Percentiles rank a stretch among this genome's conserved stretches.
phyloP scores from a whole-genome alignment of 37 sponge, comb jelly and placozoan genomes.

The Aplysina aerophoba region DNA sequence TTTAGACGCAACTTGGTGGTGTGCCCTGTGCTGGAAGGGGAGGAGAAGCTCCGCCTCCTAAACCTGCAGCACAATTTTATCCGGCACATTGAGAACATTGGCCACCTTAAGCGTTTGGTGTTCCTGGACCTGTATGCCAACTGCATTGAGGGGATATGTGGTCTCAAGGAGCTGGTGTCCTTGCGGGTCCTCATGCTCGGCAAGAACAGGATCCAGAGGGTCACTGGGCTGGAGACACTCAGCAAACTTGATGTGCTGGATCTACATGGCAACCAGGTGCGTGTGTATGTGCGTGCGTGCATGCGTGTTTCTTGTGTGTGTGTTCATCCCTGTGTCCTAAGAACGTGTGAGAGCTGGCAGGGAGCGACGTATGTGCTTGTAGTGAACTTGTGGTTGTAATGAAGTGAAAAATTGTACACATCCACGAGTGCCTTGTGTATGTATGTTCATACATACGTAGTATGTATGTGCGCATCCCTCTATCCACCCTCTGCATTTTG shows the following conservation, averaged over 20 bases:
- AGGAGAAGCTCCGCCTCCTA: slow-evolving; percentile 83
- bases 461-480: too few species aligned
- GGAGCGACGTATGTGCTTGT: too few species aligned
- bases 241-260: slow-evolving; percentile 93
- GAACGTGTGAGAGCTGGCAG: too few species aligned
- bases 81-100: slow-evolving; percentile 73
- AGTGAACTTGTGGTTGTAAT: too few species aligned
- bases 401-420: too few species aligned
- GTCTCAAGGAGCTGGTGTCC: slow-evolving; percentile 76
- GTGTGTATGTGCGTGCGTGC: not conserved
- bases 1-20: slow-evolving; percentile 74
- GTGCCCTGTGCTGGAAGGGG: slow-evolving; percentile 87
- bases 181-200: slow-evolving; percentile 97
- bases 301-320: too few species aligned
- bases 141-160: slow-evolving; percentile 84
- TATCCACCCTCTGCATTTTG: not conserved
- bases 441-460: too few species aligned
- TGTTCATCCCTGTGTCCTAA: too few species aligned
- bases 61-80: slow-evolving; percentile 97
- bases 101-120: slow-evolving; percentile 74
- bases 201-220: slow-evolving; percentile 89
- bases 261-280: slow-evolving; percentile 94
- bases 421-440: too few species aligned
- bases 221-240: slow-evolving; percentile 81
- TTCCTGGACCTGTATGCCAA: slow-evolving; percentile 99